phyloP scores from a whole-genome alignment of 2,797 vertebrate genomes.

The Phataginus tetradactyla region DNA sequence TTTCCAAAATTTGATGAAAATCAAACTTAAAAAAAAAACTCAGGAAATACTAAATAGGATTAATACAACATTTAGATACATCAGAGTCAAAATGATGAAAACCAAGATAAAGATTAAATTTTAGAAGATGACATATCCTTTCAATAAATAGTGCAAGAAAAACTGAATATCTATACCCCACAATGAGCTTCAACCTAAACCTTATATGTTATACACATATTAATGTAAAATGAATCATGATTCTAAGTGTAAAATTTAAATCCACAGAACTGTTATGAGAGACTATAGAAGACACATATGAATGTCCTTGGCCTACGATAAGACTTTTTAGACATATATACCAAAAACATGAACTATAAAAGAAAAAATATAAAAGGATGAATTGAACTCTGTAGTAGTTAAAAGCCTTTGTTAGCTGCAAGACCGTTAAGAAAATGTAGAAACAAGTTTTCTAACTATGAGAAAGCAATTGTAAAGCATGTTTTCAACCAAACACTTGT shows the following conservation, averaged over 20 bases:
- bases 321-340: not conserved
- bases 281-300: not conserved
- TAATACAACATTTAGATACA: not conserved
- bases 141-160: not conserved
- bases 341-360: not conserved
- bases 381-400: not conserved
- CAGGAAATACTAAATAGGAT: not conserved
- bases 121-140: not conserved
- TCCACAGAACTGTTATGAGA: not conserved
- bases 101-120: not conserved
- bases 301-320: not conserved
- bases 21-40: not conserved
- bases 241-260: not conserved
- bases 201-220: not conserved
- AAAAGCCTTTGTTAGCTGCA: not conserved
- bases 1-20: not conserved
- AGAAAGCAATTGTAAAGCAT: not conserved
- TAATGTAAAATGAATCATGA: not conserved
- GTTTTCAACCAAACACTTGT: not conserved
- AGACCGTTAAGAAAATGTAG: not conserved
- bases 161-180: not conserved
- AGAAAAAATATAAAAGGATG: not conserved
- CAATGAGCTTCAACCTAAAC: not conserved
- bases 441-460: not conserved
- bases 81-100: not conserved